These are phyloP conservation scores for Hepsetus odoe DNA, from an alignment of 2,113 vertebrate genomes.

Conservation along the genomic window DNA sequence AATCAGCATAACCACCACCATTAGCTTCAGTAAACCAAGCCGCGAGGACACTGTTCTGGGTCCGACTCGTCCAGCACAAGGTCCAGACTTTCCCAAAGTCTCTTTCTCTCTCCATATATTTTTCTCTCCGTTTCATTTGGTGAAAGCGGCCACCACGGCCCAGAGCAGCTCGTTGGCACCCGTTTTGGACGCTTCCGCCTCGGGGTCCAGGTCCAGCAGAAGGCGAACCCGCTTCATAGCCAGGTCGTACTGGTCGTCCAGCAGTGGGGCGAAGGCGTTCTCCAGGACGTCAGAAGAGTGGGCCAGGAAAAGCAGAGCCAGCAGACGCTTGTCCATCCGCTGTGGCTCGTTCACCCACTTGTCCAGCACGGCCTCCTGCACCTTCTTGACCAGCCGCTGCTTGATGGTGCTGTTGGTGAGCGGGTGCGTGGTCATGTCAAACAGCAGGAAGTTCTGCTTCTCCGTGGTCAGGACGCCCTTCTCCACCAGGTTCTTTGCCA, in stretches of 20 bases:
- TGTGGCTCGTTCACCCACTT: constrained; percentile 96
- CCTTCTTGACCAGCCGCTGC: constrained; percentile 94
- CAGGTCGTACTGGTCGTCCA: constrained; percentile 96
- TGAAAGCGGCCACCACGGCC: constrained; percentile 82
- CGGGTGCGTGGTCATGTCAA: constrained; percentile 98
- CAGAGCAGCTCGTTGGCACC: constrained; percentile 92
- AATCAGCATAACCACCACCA: constrained; percentile 36
- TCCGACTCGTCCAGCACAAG: constrained; percentile 35
- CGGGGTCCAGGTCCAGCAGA: constrained; percentile 93
- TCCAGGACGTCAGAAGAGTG: constrained; percentile 96
- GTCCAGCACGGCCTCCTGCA: constrained; percentile 93
- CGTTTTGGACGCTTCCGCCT: constrained; percentile 90
- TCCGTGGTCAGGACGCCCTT: constrained; percentile 97
- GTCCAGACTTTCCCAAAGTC: constrained; percentile 22
- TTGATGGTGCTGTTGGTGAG: constrained; percentile 95
- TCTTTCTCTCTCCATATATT: neutral
- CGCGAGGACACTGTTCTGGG: constrained; percentile 23
- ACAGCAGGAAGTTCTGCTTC: constrained; percentile 98
- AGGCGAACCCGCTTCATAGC: constrained; percentile 94
- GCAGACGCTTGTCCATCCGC: constrained; percentile 93
- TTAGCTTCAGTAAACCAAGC: constrained; percentile 40
- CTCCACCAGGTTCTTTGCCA: constrained; percentile 97
- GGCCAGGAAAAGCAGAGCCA: constrained; percentile 92
- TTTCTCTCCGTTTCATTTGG: constrained; percentile 39
- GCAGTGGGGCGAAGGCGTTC: constrained; percentile 93